Evolutionary conservation across 2,888 invertebrate species (phyloP).

Genomic region (Pachymerium ferrugineum): DNA sequence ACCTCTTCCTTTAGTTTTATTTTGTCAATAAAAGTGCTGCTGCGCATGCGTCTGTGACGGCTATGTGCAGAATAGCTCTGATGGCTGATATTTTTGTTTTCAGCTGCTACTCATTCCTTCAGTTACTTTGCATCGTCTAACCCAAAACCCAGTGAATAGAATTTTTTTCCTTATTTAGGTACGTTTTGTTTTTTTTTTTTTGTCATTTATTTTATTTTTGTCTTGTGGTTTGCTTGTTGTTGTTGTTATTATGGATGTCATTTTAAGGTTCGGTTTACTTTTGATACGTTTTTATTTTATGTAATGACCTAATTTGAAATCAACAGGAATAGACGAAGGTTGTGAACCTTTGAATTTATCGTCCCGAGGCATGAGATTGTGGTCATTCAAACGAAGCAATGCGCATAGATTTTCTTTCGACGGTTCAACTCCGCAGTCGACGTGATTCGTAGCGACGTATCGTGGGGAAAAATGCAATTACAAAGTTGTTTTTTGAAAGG

Average conservation of each 20-base stretch:
- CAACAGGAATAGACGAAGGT: not conserved
- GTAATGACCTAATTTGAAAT: not conserved
- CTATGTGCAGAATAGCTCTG: not conserved
- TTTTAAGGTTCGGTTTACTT: not conserved
- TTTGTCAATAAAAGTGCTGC: not conserved
- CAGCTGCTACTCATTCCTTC: conserved; percentile 29
- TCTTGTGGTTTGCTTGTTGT: too few relatives aligned
- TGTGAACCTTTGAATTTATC: conserved; percentile 8
- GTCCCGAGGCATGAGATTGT: conserved; percentile 3
- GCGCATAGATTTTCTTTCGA: not conserved
- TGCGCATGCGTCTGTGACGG: conserved; percentile 1
- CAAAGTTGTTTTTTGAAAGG: too few relatives aligned
- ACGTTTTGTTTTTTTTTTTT: not conserved
- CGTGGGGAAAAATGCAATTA: not conserved
- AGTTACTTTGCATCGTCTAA: conserved; percentile 27
- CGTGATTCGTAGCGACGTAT: too few relatives aligned
- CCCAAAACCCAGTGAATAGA: conserved; percentile 18
- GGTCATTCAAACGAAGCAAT: not conserved
- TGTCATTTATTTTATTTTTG: not conserved
- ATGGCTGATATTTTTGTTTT: not conserved
- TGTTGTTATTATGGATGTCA: not conserved
- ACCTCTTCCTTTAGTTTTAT: not conserved
- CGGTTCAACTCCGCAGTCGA: not conserved
- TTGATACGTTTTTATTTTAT: too few relatives aligned
- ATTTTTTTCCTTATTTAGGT: not conserved